Conservation (phyloP, 2,113 vertebrate genomes). For the Tragelaphus scriptus region DNA sequence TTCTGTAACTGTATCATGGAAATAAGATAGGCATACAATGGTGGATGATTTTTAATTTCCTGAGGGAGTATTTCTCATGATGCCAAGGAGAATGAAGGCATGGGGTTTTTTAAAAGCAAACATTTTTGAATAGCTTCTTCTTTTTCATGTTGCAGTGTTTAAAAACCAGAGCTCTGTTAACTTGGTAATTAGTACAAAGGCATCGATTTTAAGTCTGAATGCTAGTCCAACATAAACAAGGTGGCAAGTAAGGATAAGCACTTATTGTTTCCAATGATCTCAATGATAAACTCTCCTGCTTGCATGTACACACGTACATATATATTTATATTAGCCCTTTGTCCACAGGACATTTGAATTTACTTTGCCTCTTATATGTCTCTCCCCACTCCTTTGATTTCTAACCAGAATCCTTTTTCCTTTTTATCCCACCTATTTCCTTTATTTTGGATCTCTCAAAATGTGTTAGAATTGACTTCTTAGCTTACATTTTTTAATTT, state of each 20-base stretch:
- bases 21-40: neutral
- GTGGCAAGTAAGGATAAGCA: neutral
- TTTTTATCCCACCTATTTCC: neutral
- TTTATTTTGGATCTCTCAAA: neutral
- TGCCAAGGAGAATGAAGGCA: neutral
- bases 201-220: neutral
- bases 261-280: neutral
- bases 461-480: neutral
- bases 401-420: neutral
- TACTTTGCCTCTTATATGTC: neutral
- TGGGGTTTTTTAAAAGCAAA: neutral
- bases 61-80: neutral
- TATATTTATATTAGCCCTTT: neutral
- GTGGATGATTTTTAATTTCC: neutral
- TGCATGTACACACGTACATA: neutral
- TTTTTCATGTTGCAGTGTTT: conserved; percentile 1
- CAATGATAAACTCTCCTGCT: neutral
- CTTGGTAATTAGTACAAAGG: conserved; percentile 14
- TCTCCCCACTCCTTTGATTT: neutral
- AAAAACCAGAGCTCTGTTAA: conserved; percentile 26
- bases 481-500: neutral
- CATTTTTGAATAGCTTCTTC: neutral
- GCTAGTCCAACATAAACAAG: neutral
- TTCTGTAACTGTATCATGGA: neutral
- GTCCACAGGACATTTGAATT: neutral